Conservation (phyloP, 2,113 vertebrate genomes). For the Sakesphorus luctuosus region DNA sequence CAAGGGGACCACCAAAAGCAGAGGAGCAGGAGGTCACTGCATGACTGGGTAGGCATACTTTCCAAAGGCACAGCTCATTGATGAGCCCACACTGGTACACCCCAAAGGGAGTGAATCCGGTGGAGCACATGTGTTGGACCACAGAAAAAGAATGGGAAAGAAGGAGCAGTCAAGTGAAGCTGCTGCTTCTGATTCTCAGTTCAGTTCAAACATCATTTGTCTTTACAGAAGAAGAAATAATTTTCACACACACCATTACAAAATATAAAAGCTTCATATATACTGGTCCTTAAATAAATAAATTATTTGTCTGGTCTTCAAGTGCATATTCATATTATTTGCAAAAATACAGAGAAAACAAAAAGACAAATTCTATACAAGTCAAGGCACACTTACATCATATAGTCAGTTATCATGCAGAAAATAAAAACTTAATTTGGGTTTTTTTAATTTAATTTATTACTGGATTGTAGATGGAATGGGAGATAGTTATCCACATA, state of each 20-base stretch:
- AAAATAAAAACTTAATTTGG: neutral
- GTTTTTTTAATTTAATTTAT: neutral
- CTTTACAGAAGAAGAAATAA: neutral
- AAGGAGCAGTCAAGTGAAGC: neutral
- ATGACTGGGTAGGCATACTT: neutral
- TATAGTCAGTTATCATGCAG: neutral
- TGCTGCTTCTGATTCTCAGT: neutral
- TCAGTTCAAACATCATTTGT: neutral
- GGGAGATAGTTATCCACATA: neutral
- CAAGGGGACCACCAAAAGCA: neutral
- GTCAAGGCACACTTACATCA: neutral
- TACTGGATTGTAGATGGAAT: neutral
- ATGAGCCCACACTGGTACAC: neutral
- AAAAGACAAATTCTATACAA: neutral
- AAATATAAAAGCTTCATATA: neutral
- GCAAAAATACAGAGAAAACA: neutral
- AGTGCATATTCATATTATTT: neutral
- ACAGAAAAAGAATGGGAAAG: neutral
- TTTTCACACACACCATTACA: neutral
- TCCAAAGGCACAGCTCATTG: neutral
- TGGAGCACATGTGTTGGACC: fast-evolving
- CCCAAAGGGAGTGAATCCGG: neutral
- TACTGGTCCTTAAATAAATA: neutral
- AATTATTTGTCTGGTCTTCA: neutral
- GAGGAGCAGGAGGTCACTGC: neutral